These are phyloP conservation scores for Sus scrofa DNA, from an alignment of 2,113 vertebrate genomes.

Conservation along the genomic window T2T-Sscrofa CM000830.6:7108001-7108500, in stretches of 20 bases:
- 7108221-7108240: background rate
- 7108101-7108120: too few species aligned
- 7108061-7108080: too few species aligned
- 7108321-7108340: background rate
- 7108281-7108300: background rate
- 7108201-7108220: background rate
- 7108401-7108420: background rate
- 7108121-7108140: background rate
- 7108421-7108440: background rate
- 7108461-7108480: background rate
- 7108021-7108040: too few species aligned
- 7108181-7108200: background rate
- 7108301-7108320: background rate
- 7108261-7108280: background rate
- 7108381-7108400: background rate
- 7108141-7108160: background rate
- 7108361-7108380: too few species aligned
- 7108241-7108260: rapidly evolving
- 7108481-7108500: background rate
- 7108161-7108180: background rate
- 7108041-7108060: too few species aligned
- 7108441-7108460: background rate
- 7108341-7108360: background rate
- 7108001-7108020: too few species aligned
- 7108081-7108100: too few species aligned